Evolutionary conservation across 2,888 invertebrate genomes (phyloP), one percentile per base, ranked within the genome.

Genomic region (Scaptomyza reducta): DNA sequence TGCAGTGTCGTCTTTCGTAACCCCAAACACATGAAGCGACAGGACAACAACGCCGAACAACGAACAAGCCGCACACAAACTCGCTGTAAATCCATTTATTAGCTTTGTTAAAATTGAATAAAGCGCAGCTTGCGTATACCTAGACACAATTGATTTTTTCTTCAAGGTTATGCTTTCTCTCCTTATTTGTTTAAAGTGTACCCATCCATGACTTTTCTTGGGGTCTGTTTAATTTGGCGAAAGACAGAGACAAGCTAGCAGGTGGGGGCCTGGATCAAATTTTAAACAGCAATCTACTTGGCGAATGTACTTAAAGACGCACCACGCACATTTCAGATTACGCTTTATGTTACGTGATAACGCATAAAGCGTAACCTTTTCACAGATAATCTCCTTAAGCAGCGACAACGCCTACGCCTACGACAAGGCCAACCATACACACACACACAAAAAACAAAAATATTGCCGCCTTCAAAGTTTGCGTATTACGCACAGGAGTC

Each of bases 341-440:
- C 81, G 84, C 86, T 89, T 85, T 85, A 89, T 89, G 88, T 89
- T 85, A 85, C 85, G 89, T 85, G 85, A 85, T 85, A 87, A 87
- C 86, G 89, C 85, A 85, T 87, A 74, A 74, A 87, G 88, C 87
- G 79, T 87, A 87, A 87, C 86, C 88, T 83, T 83, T 88, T 83
- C 81, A 53, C 79, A 88, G 88, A 88, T 88, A 88, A 88, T 89
- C 89, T 79, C 57, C 88, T 86, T 80, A 82, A 77, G 75, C 75
- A 76, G 68, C 46, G 18, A 41, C 61, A 59, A 16, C 61, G 66
- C 46, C 69, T 31, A 60, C 51, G 56, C 22, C 69, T 31, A 58
- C 51, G 56, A 45, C 76, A 75, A 54, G 70, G 71, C 57, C 75
- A 57, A 35, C 6, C 6, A 33, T 9, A 31, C 33, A 33, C 22